Evolutionary conservation across 2,888 invertebrate genomes (phyloP), one percentile per base, ranked within the genome.

Genomic region (Standfussiana lucernea): DNA sequence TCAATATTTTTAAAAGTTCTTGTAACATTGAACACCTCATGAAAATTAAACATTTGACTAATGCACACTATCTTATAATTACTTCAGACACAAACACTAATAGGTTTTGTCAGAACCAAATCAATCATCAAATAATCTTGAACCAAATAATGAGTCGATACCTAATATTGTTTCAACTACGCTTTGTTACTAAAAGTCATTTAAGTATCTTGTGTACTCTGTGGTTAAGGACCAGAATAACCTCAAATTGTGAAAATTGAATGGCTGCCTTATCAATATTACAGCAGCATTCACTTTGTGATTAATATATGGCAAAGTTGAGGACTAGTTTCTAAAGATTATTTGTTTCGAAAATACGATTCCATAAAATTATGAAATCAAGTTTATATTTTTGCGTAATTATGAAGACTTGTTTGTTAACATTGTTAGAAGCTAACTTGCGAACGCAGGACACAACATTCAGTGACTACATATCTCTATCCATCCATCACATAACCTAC

Each of bases 401-500:
- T n/a, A n/a, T n/a, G n/a, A n/a, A n/a, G n/a, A n/a, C n/a, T n/a
- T n/a, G 13, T 56, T 28, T 53, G n/a, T 56, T 56, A 28, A 15
- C 2, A 18, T 28, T 32, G 18, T 28, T 15, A 7, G 7, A 28
- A 59, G 18, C 32, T 59, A 61, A 61, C 32, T 21, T 61, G n/a
- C 35, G 11, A 11, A 21, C 35, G 7, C 28, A 28, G 56, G 28
- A 15, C 28, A 28, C 28, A 50, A 24, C 15, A 74, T 2, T 15
- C 10, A 28, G 35, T 62, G 28, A 62, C 42, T n/a, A 47, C 56
- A 66, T n/a, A 32, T 40, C 32, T 35, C 37, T 64, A 65, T 59
- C 53, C 76, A 81, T 45, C 28, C 45, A 45, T 61, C n/a, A 59
- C 42, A 50, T 71, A 67, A 13, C 35, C 72, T 62, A 66, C 37